These are phyloP conservation scores for Eulithis prunata DNA, from an alignment of 2,888 invertebrate species.

Conservation along the genomic window DNA sequence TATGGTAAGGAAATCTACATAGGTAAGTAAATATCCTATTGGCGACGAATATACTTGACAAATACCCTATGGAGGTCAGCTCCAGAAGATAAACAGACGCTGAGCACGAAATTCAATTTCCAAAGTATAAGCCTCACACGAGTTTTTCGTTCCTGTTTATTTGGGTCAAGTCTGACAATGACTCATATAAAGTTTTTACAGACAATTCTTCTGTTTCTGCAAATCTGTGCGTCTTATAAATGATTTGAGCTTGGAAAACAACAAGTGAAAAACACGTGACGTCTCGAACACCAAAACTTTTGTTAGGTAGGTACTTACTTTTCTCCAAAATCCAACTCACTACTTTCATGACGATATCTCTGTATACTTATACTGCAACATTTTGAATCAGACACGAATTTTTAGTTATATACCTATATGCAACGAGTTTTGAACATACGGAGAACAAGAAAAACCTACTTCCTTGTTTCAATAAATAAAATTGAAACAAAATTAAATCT, in stretches of 20 bases:
- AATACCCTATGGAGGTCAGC: slow-evolving; percentile 47
- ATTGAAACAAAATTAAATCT: too few relatives aligned
- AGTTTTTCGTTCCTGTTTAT: slow-evolving; percentile 73
- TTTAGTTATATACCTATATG: too few relatives aligned
- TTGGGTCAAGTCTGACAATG: slow-evolving; percentile 66
- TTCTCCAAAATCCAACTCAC: neutral
- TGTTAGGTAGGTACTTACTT: too few relatives aligned
- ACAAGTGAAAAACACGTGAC: slow-evolving; percentile 11
- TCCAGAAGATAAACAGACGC: slow-evolving; percentile 55
- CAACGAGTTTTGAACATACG: too few relatives aligned
- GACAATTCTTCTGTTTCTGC: slow-evolving; percentile 45
- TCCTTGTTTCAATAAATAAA: too few relatives aligned
- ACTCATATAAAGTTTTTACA: slow-evolving; percentile 71
- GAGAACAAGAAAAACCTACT: too few relatives aligned
- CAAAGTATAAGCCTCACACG: slow-evolving; percentile 60
- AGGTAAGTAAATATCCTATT: neutral
- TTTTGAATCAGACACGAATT: too few relatives aligned
- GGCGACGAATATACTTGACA: slow-evolving; percentile 47
- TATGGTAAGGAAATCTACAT: neutral
- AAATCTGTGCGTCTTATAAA: slow-evolving; percentile 13
- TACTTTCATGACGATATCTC: neutral
- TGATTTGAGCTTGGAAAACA: slow-evolving; percentile 15
- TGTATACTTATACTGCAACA: too few relatives aligned
- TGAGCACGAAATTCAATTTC: slow-evolving; percentile 65
- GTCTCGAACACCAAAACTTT: too few relatives aligned